These are phyloP conservation scores for Zaprionus davidi DNA, from an alignment of 1,140 invertebrate genomes.

Conservation along the genomic window DNA sequence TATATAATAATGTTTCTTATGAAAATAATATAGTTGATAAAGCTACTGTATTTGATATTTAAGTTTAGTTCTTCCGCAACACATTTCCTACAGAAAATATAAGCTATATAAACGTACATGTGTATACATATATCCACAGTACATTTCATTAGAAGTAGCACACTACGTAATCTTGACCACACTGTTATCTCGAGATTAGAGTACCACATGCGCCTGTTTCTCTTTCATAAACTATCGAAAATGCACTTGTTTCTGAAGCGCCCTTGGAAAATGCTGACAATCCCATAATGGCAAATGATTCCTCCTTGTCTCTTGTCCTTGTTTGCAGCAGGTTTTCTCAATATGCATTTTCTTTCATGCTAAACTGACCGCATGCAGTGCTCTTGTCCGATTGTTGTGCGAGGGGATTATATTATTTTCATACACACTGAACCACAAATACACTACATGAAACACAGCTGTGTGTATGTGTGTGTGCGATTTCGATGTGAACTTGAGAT, in stretches of 20 bases:
- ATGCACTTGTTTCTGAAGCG: not conserved
- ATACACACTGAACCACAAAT: conserved; percentile 1
- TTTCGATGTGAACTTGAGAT: not conserved
- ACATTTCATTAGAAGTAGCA: too few species aligned
- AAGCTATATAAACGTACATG: too few species aligned
- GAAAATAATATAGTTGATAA: too few species aligned
- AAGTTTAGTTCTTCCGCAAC: too few species aligned
- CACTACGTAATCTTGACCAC: too few species aligned
- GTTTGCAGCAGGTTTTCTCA: not conserved
- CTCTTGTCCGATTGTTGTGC: conserved; percentile 4
- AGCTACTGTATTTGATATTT: too few species aligned
- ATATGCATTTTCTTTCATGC: not conserved
- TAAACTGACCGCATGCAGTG: conserved; percentile 1
- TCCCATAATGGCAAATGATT: not conserved
- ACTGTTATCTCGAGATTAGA: too few species aligned
- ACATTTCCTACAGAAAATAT: too few species aligned
- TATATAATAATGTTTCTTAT: too few species aligned
- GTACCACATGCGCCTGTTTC: not conserved
- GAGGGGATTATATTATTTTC: not conserved
- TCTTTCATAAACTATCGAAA: not conserved
- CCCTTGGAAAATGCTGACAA: not conserved
- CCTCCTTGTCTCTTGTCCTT: not conserved
- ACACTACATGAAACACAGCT: not conserved
- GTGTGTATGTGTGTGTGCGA: not conserved
- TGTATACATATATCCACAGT: too few species aligned